These are phyloP conservation scores for Gallinago stenura DNA, from an alignment of 2,797 vertebrate genomes.

Conservation along the genomic window DNA sequence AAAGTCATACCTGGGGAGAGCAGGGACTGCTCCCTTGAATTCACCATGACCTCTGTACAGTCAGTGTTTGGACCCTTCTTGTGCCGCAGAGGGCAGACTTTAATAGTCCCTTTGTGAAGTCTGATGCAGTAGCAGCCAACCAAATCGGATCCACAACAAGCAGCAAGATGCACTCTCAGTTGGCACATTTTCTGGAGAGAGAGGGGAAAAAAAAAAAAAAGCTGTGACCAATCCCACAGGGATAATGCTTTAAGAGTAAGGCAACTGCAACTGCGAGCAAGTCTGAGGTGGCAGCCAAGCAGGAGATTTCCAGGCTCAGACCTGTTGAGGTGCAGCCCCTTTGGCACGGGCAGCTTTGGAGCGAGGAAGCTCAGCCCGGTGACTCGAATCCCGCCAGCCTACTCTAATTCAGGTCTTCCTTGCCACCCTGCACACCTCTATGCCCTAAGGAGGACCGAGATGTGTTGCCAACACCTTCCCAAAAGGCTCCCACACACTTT, in stretches of 20 bases:
- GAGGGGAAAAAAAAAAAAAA: rapidly evolving
- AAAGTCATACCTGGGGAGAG: neutral
- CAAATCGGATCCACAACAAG: neutral
- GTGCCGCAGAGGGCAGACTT: neutral
- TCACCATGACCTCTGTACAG: neutral
- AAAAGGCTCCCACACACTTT: neutral
- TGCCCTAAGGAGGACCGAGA: neutral
- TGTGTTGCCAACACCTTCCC: neutral
- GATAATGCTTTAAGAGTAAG: neutral
- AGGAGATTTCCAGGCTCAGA: neutral
- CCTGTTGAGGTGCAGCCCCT: neutral
- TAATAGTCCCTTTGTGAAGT: neutral
- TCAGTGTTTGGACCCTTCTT: neutral
- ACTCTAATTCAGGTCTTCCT: slow-evolving; percentile 15
- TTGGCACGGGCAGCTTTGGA: neutral
- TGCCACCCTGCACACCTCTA: neutral
- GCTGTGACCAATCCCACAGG: neutral
- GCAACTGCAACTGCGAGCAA: neutral
- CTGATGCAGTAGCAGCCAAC: neutral
- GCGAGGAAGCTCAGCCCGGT: neutral
- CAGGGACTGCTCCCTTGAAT: neutral
- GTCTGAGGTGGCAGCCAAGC: neutral
- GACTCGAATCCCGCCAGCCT: neutral
- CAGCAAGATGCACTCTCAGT: neutral
- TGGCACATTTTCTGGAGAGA: neutral